Conservation (phyloP, 2,888 invertebrate species). For the Galerucella calmariensis region DNA sequence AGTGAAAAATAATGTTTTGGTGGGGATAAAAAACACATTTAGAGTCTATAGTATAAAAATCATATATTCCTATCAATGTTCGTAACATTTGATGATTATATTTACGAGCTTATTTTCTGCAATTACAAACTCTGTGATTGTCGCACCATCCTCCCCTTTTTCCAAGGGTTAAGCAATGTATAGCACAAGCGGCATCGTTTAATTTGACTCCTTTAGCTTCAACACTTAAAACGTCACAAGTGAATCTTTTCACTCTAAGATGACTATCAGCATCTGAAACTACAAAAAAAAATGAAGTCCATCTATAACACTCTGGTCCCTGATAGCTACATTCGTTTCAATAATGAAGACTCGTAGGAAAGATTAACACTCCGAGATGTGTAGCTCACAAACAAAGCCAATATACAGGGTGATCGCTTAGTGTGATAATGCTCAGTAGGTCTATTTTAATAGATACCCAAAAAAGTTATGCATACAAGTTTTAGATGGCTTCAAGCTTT, state of each 20-base stretch:
- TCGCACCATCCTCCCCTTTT: constrained; percentile 63
- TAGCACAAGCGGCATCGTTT: constrained; percentile 64
- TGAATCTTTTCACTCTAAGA: constrained; percentile 61
- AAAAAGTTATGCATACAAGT: too few species aligned
- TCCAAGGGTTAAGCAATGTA: constrained; percentile 60
- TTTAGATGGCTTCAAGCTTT: too few species aligned
- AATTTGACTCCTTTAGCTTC: constrained; percentile 56
- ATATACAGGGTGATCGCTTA: too few species aligned
- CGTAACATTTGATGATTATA: background rate
- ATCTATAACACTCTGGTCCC: background rate
- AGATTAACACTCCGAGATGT: too few species aligned
- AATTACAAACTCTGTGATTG: constrained; percentile 60
- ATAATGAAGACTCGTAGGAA: too few species aligned
- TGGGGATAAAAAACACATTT: background rate
- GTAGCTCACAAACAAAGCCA: too few species aligned
- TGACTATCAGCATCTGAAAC: constrained; percentile 29
- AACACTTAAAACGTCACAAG: constrained; percentile 63
- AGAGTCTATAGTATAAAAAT: background rate
- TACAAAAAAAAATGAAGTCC: background rate
- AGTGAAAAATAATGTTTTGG: too few species aligned
- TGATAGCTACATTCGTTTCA: too few species aligned
- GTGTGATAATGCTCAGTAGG: too few species aligned
- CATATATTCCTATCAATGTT: background rate
- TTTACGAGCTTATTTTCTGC: too few species aligned
- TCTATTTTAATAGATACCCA: too few species aligned